Conservation (phyloP, 2,888 invertebrate genomes). For the Pyrrhosoma nymphula region DNA sequence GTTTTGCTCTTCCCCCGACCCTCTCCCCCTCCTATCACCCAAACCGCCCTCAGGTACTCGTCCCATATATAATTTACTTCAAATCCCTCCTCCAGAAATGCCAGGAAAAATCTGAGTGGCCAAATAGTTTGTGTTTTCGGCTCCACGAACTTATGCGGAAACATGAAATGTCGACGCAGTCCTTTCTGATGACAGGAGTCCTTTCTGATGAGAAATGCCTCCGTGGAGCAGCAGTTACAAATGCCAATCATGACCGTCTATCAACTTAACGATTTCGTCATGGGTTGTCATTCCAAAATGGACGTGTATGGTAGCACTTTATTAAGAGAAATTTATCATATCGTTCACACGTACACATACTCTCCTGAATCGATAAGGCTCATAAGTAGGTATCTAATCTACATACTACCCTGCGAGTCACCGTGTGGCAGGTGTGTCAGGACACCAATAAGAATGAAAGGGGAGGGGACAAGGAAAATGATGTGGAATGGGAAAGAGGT, state of each 20-base stretch:
- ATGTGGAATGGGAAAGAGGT: too few relatives aligned
- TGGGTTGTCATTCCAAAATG: background rate
- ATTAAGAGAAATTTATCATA: too few relatives aligned
- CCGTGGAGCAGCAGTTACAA: background rate
- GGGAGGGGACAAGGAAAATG: too few relatives aligned
- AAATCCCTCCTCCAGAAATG: background rate
- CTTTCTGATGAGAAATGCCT: too few relatives aligned
- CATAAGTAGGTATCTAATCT: too few relatives aligned
- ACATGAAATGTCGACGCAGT: background rate
- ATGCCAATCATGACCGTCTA: background rate
- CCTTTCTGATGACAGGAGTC: too few relatives aligned
- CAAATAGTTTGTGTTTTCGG: background rate
- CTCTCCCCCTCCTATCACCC: background rate
- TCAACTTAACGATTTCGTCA: background rate
- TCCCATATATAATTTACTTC: background rate
- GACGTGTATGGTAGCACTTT: background rate
- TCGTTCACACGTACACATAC: too few relatives aligned
- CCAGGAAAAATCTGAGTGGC: background rate
- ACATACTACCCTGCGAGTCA: too few relatives aligned
- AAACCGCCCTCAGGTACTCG: background rate
- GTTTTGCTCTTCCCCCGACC: slow-evolving; percentile 11
- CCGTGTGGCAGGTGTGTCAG: too few relatives aligned
- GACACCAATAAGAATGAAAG: too few relatives aligned
- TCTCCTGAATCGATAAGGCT: too few relatives aligned
- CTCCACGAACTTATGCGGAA: background rate